Conservation (phyloP, 1,140 invertebrate species). For the Drosophila nasuta region DNA sequence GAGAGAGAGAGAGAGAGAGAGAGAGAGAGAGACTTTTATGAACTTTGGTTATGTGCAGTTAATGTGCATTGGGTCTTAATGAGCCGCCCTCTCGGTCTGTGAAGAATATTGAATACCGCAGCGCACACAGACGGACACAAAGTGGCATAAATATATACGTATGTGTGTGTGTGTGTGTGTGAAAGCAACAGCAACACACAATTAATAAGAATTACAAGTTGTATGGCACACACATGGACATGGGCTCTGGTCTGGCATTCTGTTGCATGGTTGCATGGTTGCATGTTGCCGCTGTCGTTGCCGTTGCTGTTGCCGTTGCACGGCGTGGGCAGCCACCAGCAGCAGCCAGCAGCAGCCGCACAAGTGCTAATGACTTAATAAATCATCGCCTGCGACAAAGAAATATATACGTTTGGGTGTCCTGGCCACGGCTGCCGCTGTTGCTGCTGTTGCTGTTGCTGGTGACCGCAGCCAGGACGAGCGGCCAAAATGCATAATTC, state of each 20-base stretch:
- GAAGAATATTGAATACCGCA: conserved; percentile 37
- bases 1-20: too few species aligned
- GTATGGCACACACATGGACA: conserved; percentile 53
- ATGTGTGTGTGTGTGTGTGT: neutral
- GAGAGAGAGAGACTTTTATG: conserved; percentile 7
- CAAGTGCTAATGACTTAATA: conserved; percentile 84
- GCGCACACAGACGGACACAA: conserved; percentile 6
- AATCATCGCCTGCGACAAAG: conserved; percentile 83
- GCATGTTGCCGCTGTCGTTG: conserved; percentile 28
- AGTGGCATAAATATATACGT: conserved; percentile 15
- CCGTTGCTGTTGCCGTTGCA: conserved; percentile 50
- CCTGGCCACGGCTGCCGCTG: conserved; percentile 17
- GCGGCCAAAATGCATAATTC: conserved; percentile 82
- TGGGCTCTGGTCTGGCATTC: conserved; percentile 24
- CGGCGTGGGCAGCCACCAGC: conserved; percentile 54
- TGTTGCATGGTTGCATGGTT: conserved; percentile 43
- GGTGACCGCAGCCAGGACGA: conserved; percentile 51
- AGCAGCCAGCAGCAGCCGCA: conserved; percentile 66
- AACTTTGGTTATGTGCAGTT: conserved; percentile 32
- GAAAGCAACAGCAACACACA: conserved; percentile 64
- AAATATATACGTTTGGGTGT: conserved; percentile 69
- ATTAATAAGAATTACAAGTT: conserved; percentile 85
- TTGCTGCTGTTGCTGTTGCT: conserved; percentile 44
- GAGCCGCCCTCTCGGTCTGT: conserved; percentile 8
- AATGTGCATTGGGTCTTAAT: conserved; percentile 37